Evolutionary conservation across 2,797 vertebrate genomes (phyloP).

Genomic region (Aselliscus stoliczkanus): DNA sequence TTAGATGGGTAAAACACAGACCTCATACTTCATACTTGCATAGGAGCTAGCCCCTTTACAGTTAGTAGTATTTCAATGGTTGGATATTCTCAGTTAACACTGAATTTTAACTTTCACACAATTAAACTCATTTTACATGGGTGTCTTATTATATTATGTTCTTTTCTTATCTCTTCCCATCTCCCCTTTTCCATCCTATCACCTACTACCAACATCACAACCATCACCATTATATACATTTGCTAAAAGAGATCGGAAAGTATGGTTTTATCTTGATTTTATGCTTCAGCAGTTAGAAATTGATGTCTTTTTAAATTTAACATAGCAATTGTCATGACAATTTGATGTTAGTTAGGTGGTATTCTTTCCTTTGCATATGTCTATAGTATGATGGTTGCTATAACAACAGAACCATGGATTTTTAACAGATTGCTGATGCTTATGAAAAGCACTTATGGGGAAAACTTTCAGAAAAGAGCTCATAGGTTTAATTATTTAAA

Average conservation of each 20-base stretch:
- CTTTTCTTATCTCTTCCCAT: background rate
- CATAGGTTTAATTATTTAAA: conserved; percentile 16
- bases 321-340: background rate
- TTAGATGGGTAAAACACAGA: background rate
- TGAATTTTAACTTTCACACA: conserved; percentile 3
- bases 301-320: conserved; percentile 30
- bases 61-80: background rate
- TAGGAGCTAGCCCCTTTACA: background rate
- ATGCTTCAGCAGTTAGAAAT: background rate
- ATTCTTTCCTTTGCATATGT: background rate
- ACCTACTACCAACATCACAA: background rate
- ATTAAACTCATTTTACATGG: background rate
- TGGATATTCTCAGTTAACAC: background rate
- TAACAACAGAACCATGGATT: conserved; percentile 16
- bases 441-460: background rate
- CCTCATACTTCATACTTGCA: background rate
- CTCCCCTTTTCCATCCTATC: background rate
- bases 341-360: background rate
- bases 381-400: conserved; percentile 35
- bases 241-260: background rate
- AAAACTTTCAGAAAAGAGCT: conserved; percentile 2
- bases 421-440: background rate
- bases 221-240: background rate
- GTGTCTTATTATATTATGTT: background rate
- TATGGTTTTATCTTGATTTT: background rate